These are phyloP conservation scores for Panulirus ornatus DNA, from an alignment of 1,140 invertebrate species.

Conservation along the genomic window DNA sequence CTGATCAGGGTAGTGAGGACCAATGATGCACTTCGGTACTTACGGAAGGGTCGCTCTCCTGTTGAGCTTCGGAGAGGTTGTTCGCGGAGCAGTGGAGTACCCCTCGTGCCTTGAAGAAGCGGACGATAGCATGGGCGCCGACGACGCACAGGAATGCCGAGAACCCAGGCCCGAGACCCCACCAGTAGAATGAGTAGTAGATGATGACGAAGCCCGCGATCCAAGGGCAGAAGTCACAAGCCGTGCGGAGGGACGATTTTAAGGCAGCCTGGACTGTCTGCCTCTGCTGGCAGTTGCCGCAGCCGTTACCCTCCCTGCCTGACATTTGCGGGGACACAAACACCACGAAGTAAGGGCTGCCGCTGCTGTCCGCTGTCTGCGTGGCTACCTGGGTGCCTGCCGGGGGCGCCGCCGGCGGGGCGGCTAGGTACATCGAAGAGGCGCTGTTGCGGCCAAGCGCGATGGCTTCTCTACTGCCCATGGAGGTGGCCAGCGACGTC, in stretches of 20 bases:
- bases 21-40: constrained; percentile 14
- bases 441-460: not conserved
- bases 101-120: constrained; percentile 44
- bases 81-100: not conserved
- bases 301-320: not conserved
- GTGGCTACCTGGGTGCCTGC: not conserved
- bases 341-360: constrained; percentile 28
- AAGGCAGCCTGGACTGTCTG: not conserved
- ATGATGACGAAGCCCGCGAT: constrained; percentile 52
- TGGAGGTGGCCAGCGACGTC: constrained; percentile 27
- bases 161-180: constrained; percentile 59
- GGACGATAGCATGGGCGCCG: constrained; percentile 50
- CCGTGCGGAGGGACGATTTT: not conserved
- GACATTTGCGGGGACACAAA: constrained; percentile 1
- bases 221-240: constrained; percentile 48
- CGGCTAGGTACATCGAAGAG: not conserved
- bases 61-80: not conserved
- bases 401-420: not conserved
- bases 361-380: not conserved
- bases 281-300: constrained; percentile 10
- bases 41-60: constrained; percentile 7
- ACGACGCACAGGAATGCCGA: constrained; percentile 49
- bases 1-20: not conserved
- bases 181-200: constrained; percentile 61
- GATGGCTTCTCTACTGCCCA: not conserved